phyloP scores from a whole-genome alignment of 2,113 vertebrate genomes.

The Neotoma lepida region DNA sequence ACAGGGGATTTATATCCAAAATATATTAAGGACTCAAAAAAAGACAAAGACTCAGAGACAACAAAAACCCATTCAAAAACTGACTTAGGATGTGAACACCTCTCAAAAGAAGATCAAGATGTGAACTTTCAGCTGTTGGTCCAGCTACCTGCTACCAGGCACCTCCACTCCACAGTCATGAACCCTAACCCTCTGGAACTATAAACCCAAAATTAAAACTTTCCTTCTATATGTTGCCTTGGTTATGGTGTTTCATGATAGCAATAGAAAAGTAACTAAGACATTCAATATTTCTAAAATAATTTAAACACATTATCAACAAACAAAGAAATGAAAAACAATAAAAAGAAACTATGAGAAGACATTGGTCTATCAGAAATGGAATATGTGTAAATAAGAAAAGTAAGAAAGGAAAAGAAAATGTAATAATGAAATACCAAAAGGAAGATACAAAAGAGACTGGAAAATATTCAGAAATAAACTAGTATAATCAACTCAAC shows the following conservation, averaged over 20 bases:
- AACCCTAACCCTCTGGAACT: no score
- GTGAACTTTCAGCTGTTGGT: no score
- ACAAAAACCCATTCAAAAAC: no score
- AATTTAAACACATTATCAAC: background rate
- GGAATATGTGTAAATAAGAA: background rate
- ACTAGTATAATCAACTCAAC: background rate
- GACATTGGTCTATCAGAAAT: background rate
- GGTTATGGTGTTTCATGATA: background rate
- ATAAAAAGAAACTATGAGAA: background rate
- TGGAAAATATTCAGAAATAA: background rate
- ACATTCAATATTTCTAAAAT: background rate
- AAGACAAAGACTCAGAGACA: no score
- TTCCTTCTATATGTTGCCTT: background rate
- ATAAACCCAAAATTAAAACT: background rate
- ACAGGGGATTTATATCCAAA: no score
- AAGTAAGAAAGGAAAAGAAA: background rate
- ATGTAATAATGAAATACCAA: background rate
- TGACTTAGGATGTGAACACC: no score
- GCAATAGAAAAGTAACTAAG: background rate
- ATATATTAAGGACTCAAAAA: no score
- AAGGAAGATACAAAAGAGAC: background rate
- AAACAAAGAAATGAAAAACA: background rate
- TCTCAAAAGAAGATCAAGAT: no score
- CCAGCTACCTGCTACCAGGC: no score
- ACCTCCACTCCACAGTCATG: no score